Evolutionary conservation across 2,113 vertebrate species (phyloP).

Genomic region (Ariopsis seemanni): DNA sequence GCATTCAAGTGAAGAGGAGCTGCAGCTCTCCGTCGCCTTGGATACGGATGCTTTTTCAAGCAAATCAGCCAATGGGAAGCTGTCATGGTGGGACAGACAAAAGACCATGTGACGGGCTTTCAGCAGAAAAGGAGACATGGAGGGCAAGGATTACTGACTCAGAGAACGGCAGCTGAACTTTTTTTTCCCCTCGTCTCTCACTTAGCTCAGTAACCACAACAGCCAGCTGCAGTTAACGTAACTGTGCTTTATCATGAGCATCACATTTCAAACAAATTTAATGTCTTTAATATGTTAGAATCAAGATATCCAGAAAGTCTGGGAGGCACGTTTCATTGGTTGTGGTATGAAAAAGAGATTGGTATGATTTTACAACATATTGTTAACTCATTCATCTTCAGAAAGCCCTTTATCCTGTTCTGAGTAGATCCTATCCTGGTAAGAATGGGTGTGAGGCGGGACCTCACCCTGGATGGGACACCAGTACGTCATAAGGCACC

Average conservation of each 20-base stretch:
- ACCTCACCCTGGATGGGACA: background rate
- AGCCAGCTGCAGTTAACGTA: background rate
- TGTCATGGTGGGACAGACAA: slow-evolving; percentile 47
- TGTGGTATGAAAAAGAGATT: background rate
- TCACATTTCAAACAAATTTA: background rate
- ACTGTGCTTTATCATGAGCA: background rate
- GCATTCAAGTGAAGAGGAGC: slow-evolving; percentile 53
- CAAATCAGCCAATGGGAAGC: slow-evolving; percentile 53
- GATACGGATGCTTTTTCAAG: slow-evolving; percentile 61
- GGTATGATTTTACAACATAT: background rate
- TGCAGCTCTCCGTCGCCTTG: slow-evolving; percentile 52
- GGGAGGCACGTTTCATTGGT: background rate
- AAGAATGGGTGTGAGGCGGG: background rate
- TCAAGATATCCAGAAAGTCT: background rate
- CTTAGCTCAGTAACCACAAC: background rate
- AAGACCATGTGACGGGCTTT: slow-evolving; percentile 56
- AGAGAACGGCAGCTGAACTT: slow-evolving; percentile 27
- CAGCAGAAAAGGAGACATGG: slow-evolving; percentile 39
- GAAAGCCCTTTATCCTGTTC: background rate
- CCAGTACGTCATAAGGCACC: background rate
- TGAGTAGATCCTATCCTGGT: background rate
- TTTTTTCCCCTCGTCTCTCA: background rate
- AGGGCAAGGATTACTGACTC: slow-evolving; percentile 24
- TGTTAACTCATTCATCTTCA: background rate
- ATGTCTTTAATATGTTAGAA: background rate